Conservation (phyloP, 2,797 vertebrate species). For the Centroberyx gerrardi region DNA sequence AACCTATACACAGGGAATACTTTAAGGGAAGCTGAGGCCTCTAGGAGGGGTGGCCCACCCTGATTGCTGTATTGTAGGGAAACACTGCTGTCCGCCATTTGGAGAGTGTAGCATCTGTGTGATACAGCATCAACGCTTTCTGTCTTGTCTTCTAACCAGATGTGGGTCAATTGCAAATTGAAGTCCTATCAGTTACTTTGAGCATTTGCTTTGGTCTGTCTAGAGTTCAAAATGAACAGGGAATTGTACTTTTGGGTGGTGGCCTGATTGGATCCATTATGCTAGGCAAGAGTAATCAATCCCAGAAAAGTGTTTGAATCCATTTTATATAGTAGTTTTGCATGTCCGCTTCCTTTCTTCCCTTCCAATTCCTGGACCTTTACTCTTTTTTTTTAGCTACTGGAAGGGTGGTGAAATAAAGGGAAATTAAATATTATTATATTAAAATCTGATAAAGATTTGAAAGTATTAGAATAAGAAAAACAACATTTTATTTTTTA, state of each 20-base stretch:
- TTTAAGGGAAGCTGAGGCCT: not conserved
- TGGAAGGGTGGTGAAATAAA: not conserved
- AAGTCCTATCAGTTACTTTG: slow-evolving; percentile 31
- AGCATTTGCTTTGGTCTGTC: not conserved
- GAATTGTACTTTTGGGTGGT: slow-evolving; percentile 37
- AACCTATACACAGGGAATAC: slow-evolving; percentile 9
- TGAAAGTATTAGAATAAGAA: not conserved
- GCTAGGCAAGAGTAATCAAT: slow-evolving; percentile 9
- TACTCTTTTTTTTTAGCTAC: not conserved
- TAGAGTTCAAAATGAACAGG: slow-evolving; percentile 40
- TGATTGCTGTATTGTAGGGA: slow-evolving; percentile 39
- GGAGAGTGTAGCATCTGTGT: slow-evolving; percentile 64
- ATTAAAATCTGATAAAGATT: slow-evolving; percentile 13
- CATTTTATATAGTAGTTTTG: slow-evolving; percentile 1
- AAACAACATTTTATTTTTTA: slow-evolving; percentile 29
- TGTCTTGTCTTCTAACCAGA: slow-evolving; percentile 48
- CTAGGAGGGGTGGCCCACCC: slow-evolving; percentile 36
- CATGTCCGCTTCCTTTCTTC: not conserved
- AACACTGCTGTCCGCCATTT: slow-evolving; percentile 62
- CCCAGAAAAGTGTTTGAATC: not conserved
- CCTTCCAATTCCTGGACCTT: too few relatives aligned
- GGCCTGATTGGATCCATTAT: slow-evolving; percentile 11
- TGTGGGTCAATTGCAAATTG: slow-evolving; percentile 43
- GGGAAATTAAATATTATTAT: not conserved
- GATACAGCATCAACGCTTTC: slow-evolving; percentile 32